Evolutionary conservation across 2,113 vertebrate genomes (phyloP), one percentile per base, ranked within the genome.

Genomic region (Axis porcinus): DNA sequence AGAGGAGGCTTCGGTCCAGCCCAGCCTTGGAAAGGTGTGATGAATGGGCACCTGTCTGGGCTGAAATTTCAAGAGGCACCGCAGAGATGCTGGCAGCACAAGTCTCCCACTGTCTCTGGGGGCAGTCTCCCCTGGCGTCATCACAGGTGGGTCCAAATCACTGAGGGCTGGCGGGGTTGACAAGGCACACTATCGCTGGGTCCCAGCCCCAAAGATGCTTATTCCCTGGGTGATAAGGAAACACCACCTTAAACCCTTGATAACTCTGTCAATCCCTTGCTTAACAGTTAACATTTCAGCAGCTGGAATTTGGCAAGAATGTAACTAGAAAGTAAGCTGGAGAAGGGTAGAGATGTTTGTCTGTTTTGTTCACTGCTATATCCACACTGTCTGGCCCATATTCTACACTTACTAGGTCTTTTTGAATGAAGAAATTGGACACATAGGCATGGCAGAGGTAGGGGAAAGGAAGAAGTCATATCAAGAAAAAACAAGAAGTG

Each of bases 61-160:
- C 6, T 33, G 16, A 62, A 57, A 45, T 89, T 81, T 55, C 45
- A 30, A 54, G 83, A 74, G 85, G 45, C 3, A 54, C 36, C 0
- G 16, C 84, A 33, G 57, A 52, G 33, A 79, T 33, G 10, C 10
- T 2, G 33, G 47, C 21, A n/a, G 88, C 62, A 50, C 19, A 43
- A 27, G 23, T 28, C 57, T 70, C 12, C 47, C 11, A 17, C 25
- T 5, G 0, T 58, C 54, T 45, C 57, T 28, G 6, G 11, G 40
- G 14, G 3, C 3, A 33, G 76, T 25, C 0, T 7, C 33, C 33
- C 57, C 55, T 78, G 2, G 27, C 5, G 0, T 25, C 21, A 13
- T 64, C 40, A 5, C 13, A 2, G 52, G 55, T 4, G 6, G 64
- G n/a, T 70, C 45, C 17, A 3, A 14, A 6, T 89, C 40, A 7